A percentile compares a stretch with the other conserved stretches of the same genome.
Conservation (phyloP, 1,140 invertebrate species). For the Harpegnathos saltator region DNA sequence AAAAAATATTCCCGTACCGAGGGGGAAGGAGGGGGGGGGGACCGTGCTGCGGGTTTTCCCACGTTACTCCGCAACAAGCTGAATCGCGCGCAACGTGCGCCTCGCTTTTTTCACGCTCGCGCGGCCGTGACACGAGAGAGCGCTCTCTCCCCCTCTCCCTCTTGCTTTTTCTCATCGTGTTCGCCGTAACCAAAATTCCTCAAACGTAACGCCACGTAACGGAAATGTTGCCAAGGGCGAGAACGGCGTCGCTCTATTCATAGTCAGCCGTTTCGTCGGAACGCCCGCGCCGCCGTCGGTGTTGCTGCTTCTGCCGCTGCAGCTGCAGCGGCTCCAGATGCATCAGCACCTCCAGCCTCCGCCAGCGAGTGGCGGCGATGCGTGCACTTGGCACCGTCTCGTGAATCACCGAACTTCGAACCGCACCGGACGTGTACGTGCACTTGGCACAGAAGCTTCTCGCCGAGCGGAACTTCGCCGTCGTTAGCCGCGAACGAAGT, state of each 20-base stretch:
- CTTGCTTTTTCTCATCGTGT: neutral
- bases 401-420: neutral
- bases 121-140: neutral
- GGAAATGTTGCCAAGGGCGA: constrained; percentile 36
- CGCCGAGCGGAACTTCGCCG: constrained; percentile 35
- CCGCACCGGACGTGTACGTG: neutral
- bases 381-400: constrained; percentile 46
- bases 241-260: constrained; percentile 39
- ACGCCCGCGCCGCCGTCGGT: no score
- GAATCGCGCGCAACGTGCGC: neutral
- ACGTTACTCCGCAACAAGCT: no score
- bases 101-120: constrained; percentile 5
- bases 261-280: constrained; percentile 5
- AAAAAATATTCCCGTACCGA: neutral
- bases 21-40: no score
- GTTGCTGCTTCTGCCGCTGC: neutral
- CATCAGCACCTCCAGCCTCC: neutral
- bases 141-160: neutral
- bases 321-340: neutral
- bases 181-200: constrained; percentile 46
- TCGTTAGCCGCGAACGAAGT: neutral
- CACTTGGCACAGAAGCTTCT: constrained; percentile 65
- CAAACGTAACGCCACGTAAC: constrained; percentile 50
- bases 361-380: neutral
- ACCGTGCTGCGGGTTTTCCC: no score